Percentiles rank a stretch among this genome's conserved stretches.
Conservation (phyloP, 2,113 vertebrate species). For the Phainopepla nitens region DNA sequence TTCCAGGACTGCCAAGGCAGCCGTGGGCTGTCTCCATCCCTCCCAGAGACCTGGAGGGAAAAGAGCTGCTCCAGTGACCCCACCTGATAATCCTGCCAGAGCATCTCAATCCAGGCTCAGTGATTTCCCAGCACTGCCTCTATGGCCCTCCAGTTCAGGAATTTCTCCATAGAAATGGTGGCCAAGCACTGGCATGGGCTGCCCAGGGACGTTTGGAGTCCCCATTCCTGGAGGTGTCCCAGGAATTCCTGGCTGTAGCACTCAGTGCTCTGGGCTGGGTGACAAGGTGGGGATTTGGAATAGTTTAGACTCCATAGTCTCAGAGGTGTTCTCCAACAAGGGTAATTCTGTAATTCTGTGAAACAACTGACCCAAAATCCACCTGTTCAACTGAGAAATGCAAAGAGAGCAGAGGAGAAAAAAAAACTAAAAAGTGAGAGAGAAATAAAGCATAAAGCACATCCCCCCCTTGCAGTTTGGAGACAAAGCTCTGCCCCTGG, state of each 20-base stretch:
- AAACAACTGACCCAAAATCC: not conserved
- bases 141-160: not conserved
- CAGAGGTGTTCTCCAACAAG: not conserved
- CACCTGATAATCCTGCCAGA: not conserved
- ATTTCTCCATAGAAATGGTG: not conserved
- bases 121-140: not conserved
- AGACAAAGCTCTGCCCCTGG: not conserved
- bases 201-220: not conserved
- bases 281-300: fast-evolving
- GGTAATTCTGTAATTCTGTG: not conserved
- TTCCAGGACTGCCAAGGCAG: not conserved
- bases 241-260: not conserved
- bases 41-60: not conserved
- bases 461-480: not conserved
- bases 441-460: not conserved
- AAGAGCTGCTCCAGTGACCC: not conserved
- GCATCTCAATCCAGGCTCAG: not conserved
- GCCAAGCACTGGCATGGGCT: fast-evolving
- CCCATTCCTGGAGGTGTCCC: not conserved
- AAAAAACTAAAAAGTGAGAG: fast-evolving
- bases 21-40: not conserved
- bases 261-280: not conserved
- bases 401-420: too few relatives aligned
- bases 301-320: not conserved
- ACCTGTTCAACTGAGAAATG: not conserved